These are phyloP conservation scores for Actenoides lindsayi DNA, from an alignment of 2,113 vertebrate species.

Conservation along the genomic window DNA sequence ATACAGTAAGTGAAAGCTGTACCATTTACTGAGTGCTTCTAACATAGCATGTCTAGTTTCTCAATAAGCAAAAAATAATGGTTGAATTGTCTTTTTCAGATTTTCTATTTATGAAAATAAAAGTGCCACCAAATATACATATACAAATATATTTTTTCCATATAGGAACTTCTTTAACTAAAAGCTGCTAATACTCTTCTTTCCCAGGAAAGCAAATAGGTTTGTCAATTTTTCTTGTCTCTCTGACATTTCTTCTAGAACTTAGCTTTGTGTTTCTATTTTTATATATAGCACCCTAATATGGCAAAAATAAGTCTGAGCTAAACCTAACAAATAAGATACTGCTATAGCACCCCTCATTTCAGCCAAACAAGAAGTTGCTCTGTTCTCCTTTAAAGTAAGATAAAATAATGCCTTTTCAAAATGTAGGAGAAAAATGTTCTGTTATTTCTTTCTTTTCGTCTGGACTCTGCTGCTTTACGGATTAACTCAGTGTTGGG, in stretches of 20 bases:
- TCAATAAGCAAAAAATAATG: neutral
- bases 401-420: neutral
- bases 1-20: conserved; percentile 61
- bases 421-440: neutral
- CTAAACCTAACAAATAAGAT: neutral
- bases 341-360: neutral
- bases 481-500: neutral
- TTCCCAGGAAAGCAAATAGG: neutral
- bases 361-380: neutral
- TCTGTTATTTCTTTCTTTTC: neutral
- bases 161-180: neutral
- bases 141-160: neutral
- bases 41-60: neutral
- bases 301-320: neutral
- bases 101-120: neutral
- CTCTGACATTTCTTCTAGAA: neutral
- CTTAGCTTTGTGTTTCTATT: neutral
- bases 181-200: neutral
- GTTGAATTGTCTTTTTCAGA: neutral
- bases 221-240: neutral
- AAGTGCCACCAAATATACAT: neutral
- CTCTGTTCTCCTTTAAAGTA: neutral
- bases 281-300: neutral
- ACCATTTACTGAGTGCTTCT: neutral
- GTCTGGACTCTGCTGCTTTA: neutral